phyloP scores from a whole-genome alignment of 1,140 invertebrate genomes.

The Drosophila carrolli region DNA sequence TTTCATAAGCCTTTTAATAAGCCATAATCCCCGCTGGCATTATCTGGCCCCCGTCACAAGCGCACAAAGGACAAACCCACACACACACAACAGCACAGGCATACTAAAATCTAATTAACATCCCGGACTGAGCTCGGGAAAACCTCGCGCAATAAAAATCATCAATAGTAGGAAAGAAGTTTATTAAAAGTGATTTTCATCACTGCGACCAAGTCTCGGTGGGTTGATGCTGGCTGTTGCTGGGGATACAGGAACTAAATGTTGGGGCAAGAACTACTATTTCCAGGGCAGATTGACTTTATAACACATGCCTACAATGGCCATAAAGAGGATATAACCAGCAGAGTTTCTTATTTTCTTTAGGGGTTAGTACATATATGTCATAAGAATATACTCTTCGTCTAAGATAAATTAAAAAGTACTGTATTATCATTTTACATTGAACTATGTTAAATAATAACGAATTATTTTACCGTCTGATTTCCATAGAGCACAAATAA shows the following conservation, averaged over 20 bases:
- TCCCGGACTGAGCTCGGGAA: conserved; percentile 55
- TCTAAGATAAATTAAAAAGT: too few relatives aligned
- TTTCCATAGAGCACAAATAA: too few relatives aligned
- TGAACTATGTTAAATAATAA: too few relatives aligned
- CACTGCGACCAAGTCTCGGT: conserved; percentile 34
- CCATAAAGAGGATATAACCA: background rate
- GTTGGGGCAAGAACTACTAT: conserved; percentile 21
- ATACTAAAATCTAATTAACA: conserved; percentile 83
- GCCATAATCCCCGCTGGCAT: conserved; percentile 76
- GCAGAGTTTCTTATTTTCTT: conserved; percentile 1
- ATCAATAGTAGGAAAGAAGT: conserved; percentile 77
- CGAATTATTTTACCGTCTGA: too few relatives aligned
- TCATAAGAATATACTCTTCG: background rate
- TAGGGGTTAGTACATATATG: too few relatives aligned
- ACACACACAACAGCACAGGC: conserved; percentile 30
- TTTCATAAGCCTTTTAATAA: conserved; percentile 84
- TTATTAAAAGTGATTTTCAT: conserved; percentile 81
- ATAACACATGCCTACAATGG: conserved; percentile 21
- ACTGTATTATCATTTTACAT: too few relatives aligned
- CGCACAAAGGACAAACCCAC: conserved; percentile 51
- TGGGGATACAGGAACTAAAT: conserved; percentile 33
- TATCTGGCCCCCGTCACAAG: conserved; percentile 36
- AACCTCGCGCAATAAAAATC: conserved; percentile 73
- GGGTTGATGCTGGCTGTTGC: conserved; percentile 26
- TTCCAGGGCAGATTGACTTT: conserved; percentile 64